Base-by-base conservation (phyloP, 2,888 invertebrate genomes). In the Zhengitettix transpicula region DNA sequence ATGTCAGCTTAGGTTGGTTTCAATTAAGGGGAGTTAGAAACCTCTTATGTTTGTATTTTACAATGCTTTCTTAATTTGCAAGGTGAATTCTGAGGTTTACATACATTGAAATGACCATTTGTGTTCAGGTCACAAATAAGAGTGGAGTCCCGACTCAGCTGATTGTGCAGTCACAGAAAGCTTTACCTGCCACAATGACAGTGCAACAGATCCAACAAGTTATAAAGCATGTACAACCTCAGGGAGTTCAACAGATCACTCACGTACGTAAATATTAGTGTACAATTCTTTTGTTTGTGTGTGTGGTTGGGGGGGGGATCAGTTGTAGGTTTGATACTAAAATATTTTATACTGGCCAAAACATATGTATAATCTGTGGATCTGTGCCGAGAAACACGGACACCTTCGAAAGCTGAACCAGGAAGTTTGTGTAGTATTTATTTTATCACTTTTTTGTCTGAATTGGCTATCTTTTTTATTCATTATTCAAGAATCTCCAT, bases 171-270 rank as follows among this genome's bases (percentile, higher is more conserved):
- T 80, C 81, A 56, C 80, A 81, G 61, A 82, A 82, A 66, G 76
- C 78, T 3, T 65, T 81, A 44, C 78, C 82, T 0, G 77, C 81
- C 1, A 79, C 82, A 0, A 81, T 86, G 71, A 85, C 84, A 0
- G 81, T 87, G 61, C 86, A 87, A 66, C 87, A 87, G 68, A 78
- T 87, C 53, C 85, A 86, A 63, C 86, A 87, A 69, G 83, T 85
- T 12, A 80, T 85, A 71, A 81, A 84, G 63, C 81, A 82, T 60
- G 79, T 78, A 0, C 79, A 77, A 58, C 78, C 74, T 3, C 74
- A 73, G 60, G 71, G 73, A 55, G 72, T 74, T 51, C 65, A 65
- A 61, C 67, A 68, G 56, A 65, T 65, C 14, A 51, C 64, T 12
- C 62, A 61, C 51, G 62, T 64, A 51, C 55, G 62, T 63, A n/a